phyloP scores from a whole-genome alignment of 2,888 invertebrate species.

The Galerucella nymphaeae region DNA sequence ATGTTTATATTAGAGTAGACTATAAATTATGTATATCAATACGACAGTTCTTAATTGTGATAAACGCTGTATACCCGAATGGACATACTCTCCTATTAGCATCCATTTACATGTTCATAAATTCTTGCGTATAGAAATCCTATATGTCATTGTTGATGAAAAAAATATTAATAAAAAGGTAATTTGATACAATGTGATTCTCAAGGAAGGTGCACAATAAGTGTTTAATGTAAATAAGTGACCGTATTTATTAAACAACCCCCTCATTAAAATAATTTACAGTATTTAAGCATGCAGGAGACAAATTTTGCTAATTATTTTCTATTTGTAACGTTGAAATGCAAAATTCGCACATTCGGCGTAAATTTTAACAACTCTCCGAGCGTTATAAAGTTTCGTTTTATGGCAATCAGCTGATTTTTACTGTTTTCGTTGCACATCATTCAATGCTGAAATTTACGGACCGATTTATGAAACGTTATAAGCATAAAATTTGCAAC shows the following conservation, averaged over 20 bases:
- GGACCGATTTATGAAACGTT: constrained; percentile 50
- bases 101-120: constrained; percentile 53
- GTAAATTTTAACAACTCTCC: constrained; percentile 4
- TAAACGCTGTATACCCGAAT: constrained; percentile 52
- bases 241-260: too few species aligned
- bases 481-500: constrained; percentile 48
- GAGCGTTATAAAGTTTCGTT: constrained; percentile 9
- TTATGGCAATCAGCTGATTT: constrained; percentile 53
- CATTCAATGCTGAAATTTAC: constrained; percentile 46
- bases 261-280: too few species aligned
- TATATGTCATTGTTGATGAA: constrained; percentile 23
- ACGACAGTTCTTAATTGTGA: constrained; percentile 58
- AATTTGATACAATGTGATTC: neutral
- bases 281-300: neutral
- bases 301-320: constrained; percentile 25
- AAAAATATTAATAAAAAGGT: constrained; percentile 14
- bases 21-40: constrained; percentile 57
- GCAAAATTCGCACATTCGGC: constrained; percentile 25
- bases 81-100: constrained; percentile 51
- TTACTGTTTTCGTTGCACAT: constrained; percentile 48
- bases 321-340: constrained; percentile 16
- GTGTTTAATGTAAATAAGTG: too few species aligned
- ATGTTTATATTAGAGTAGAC: constrained; percentile 51
- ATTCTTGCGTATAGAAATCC: constrained; percentile 31
- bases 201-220: too few species aligned